These are phyloP conservation scores for Hemibagrus guttatus DNA, from an alignment of 2,797 vertebrate genomes.

Conservation along the genomic window DNA sequence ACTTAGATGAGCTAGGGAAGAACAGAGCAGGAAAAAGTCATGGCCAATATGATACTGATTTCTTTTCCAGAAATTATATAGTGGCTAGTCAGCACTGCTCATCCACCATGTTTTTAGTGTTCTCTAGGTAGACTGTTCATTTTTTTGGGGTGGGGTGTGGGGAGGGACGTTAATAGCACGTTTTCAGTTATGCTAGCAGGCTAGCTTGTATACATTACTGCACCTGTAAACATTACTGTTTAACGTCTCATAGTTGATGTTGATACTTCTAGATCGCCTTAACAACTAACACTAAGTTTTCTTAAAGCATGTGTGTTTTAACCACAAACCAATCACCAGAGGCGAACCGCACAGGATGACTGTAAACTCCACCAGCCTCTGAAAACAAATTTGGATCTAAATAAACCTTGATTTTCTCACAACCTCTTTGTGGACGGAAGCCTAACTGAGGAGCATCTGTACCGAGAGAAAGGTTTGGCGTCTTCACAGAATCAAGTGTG, in stretches of 20 bases:
- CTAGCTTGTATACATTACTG: not conserved
- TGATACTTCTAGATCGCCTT: not conserved
- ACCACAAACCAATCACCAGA: not conserved
- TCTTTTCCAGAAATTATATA: not conserved
- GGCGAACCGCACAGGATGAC: not conserved
- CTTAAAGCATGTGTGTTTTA: not conserved
- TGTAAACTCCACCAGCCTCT: not conserved
- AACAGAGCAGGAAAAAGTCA: not conserved
- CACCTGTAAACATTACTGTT: too few relatives aligned
- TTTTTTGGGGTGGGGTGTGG: too few relatives aligned
- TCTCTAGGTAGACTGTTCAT: not conserved
- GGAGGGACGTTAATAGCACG: too few relatives aligned
- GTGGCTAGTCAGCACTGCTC: not conserved
- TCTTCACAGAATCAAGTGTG: too few relatives aligned
- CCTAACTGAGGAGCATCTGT: not conserved
- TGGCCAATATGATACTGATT: not conserved
- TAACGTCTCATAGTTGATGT: not conserved
- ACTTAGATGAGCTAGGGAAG: not conserved
- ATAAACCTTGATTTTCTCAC: not conserved
- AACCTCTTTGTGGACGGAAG: too few relatives aligned
- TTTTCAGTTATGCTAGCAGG: not conserved
- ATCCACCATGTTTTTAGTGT: not conserved
- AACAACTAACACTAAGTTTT: not conserved
- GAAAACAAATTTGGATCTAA: not conserved
- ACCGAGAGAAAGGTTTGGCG: not conserved